Evolutionary conservation across 2,888 invertebrate species (phyloP).

Genomic region (Phanerotoma sp.): DNA sequence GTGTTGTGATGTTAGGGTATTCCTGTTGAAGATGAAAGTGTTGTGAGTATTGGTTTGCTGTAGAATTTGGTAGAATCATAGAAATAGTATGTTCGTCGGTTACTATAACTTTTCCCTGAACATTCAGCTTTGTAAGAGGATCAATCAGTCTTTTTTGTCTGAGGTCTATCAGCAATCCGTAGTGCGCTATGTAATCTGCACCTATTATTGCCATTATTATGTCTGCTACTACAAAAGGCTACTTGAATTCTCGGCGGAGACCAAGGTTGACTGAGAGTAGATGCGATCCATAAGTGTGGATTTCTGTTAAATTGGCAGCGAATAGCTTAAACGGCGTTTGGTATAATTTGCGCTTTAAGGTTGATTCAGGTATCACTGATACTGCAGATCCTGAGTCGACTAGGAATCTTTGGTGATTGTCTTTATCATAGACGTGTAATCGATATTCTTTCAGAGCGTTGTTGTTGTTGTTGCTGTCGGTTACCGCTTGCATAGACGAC

Average conservation of each 20-base stretch:
- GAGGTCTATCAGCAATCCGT: constrained; percentile 21
- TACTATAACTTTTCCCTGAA: constrained; percentile 3
- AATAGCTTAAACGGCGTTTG: not conserved
- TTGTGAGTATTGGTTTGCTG: no score
- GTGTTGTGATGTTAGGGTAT: no score
- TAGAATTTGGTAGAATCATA: no score
- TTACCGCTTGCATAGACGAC: not conserved
- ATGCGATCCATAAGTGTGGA: constrained; percentile 19
- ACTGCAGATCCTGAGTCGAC: constrained; percentile 21
- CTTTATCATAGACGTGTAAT: constrained; percentile 13
- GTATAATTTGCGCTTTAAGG: not conserved
- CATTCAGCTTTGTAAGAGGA: constrained; percentile 1
- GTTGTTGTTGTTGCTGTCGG: not conserved
- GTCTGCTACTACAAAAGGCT: constrained; percentile 7
- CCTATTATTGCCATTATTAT: constrained; percentile 8
- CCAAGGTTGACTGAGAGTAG: not conserved
- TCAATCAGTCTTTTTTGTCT: constrained; percentile 19
- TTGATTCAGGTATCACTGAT: not conserved
- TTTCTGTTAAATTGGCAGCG: constrained; percentile 21
- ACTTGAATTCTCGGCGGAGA: not conserved
- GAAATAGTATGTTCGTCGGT: not conserved
- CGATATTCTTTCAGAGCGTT: constrained; percentile 8
- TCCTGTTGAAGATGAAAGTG: no score
- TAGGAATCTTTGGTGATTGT: constrained; percentile 8
- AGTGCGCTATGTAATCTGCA: constrained; percentile 24